phyloP scores from a whole-genome alignment of 2,113 vertebrate species.

The Capreolus pygargus region DNA sequence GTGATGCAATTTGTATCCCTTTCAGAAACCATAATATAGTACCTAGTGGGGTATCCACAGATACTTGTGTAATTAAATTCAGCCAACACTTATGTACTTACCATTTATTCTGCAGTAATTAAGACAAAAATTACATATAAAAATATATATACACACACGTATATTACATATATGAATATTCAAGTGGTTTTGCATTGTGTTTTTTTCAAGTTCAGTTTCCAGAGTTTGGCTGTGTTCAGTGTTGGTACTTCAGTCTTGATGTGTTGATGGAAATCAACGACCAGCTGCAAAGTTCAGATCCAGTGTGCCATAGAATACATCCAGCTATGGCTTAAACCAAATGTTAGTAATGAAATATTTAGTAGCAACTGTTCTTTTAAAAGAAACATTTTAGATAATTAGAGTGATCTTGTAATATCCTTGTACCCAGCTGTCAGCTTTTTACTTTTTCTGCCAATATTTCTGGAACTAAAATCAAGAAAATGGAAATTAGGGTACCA shows the following conservation, averaged over 20 bases:
- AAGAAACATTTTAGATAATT: conserved; percentile 75
- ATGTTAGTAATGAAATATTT: conserved; percentile 70
- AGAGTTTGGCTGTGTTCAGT: conserved; percentile 28
- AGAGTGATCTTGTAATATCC: conserved; percentile 67
- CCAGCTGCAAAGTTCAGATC: conserved; percentile 65
- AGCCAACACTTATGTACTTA: background rate
- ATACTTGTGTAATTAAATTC: conserved; percentile 12
- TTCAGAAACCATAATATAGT: background rate
- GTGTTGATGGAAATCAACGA: conserved; percentile 68
- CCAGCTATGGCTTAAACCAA: conserved; percentile 58
- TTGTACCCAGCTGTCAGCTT: conserved; percentile 71
- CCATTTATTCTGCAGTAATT: conserved; percentile 12
- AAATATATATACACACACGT: background rate
- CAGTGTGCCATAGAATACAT: conserved; percentile 32
- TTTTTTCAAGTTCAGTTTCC: conserved; percentile 50
- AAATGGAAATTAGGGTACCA: conserved; percentile 60
- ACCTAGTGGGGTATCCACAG: background rate
- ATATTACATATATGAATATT: background rate
- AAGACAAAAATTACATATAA: background rate
- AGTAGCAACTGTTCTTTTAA: conserved; percentile 75
- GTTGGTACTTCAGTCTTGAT: conserved; percentile 24
- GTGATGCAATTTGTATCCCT: conserved; percentile 1
- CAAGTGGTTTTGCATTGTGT: background rate
- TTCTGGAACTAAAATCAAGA: conserved; percentile 61
- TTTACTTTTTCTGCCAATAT: conserved; percentile 71